Percentiles rank a stretch among this genome's conserved stretches.
Conservation (phyloP, 2,888 invertebrate species). For the Drosophila aldrichi region DNA sequence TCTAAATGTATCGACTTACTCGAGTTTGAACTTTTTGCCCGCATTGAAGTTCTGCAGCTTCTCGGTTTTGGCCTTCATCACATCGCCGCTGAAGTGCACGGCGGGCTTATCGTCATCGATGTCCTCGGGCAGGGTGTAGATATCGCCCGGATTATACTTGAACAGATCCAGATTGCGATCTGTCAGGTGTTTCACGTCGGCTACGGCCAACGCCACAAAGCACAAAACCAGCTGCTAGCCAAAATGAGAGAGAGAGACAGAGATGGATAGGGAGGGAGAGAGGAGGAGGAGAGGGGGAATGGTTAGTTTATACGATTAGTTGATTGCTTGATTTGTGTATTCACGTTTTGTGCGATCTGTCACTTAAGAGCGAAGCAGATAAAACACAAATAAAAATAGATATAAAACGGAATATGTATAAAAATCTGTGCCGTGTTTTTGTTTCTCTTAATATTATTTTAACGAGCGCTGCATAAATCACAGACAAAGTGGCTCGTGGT, state of each 20-base stretch:
- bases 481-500: constrained; percentile 29
- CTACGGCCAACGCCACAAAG: constrained; percentile 70
- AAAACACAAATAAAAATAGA: constrained; percentile 3
- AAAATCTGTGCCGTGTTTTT: constrained; percentile 29
- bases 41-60: constrained; percentile 80
- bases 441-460: constrained; percentile 26
- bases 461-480: constrained; percentile 52
- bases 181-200: constrained; percentile 81
- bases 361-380: constrained; percentile 34
- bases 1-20: constrained; percentile 67
- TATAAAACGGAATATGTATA: constrained; percentile 39
- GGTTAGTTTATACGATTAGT: constrained; percentile 32
- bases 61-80: constrained; percentile 83
- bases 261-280: background rate
- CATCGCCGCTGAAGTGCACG: constrained; percentile 81
- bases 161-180: constrained; percentile 83
- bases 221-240: constrained; percentile 67
- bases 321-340: constrained; percentile 38
- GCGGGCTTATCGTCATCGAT: constrained; percentile 84
- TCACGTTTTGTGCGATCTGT: constrained; percentile 32
- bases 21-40: constrained; percentile 84
- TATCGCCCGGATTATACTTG: constrained; percentile 83
- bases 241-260: background rate
- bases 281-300: background rate
- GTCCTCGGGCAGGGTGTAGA: constrained; percentile 84